These are phyloP conservation scores for Myotis planiceps DNA, from an alignment of 2,797 vertebrate genomes.

Conservation along the genomic window DNA sequence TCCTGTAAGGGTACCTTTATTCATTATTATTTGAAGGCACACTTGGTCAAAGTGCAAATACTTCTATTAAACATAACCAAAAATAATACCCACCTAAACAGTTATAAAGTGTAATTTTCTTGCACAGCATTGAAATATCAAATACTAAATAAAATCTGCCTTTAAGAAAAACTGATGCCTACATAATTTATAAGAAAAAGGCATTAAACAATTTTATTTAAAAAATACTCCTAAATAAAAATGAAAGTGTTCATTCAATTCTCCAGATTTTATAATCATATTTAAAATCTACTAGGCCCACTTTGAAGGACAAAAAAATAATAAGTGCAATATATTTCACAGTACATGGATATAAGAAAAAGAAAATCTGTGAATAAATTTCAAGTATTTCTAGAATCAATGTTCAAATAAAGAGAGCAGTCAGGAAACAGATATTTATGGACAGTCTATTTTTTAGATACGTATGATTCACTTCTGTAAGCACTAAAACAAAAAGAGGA, in stretches of 20 bases:
- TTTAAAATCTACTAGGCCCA: not conserved
- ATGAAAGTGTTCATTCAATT: not conserved
- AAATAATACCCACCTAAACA: conserved; percentile 48
- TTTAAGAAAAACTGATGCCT: not conserved
- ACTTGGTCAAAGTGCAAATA: conserved; percentile 48
- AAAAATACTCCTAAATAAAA: not conserved
- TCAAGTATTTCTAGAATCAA: conserved; percentile 22
- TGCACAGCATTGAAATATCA: not conserved
- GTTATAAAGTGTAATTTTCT: conserved; percentile 1
- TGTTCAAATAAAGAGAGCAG: not conserved
- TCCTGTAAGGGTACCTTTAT: not conserved
- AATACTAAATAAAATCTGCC: conserved; percentile 1
- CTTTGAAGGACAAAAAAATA: not conserved
- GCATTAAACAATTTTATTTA: not conserved
- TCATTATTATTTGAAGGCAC: conserved; percentile 39
- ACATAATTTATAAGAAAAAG: conserved; percentile 4
- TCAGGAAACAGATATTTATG: not conserved
- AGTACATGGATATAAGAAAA: not conserved
- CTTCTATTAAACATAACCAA: conserved; percentile 28
- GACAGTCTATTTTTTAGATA: not conserved
- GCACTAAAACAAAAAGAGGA: not conserved
- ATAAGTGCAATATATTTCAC: not conserved
- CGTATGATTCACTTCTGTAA: not conserved
- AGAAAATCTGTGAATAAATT: not conserved
- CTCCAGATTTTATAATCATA: not conserved